A percentile compares a stretch with the other conserved stretches of the same genome.
These are phyloP conservation scores for rat (Rattus norvegicus) DNA, from an alignment of 2,113 vertebrate species.

Conservation along the genomic window GRCr8 NC_086032.1:59859501-59860000, in stretches of 20 bases:
- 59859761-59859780: neutral
- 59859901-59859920: neutral
- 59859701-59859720: neutral
- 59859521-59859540: neutral
- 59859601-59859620: neutral
- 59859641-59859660: neutral
- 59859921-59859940: neutral
- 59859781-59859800: neutral
- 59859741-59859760: neutral
- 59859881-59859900: neutral
- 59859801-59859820: neutral
- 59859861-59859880: neutral
- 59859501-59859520: neutral
- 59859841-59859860: neutral
- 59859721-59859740: neutral
- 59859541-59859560: neutral
- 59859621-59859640: neutral
- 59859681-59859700: neutral
- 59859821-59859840: neutral
- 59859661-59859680: neutral
- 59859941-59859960: neutral
- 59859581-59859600: neutral
- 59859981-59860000: neutral
- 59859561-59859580: neutral
- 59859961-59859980: neutral